Percentiles rank a stretch among this genome's conserved stretches.
phyloP scores from a whole-genome alignment of 1,140 invertebrate species.

The Scaptodrosophila lebanonensis region DNA sequence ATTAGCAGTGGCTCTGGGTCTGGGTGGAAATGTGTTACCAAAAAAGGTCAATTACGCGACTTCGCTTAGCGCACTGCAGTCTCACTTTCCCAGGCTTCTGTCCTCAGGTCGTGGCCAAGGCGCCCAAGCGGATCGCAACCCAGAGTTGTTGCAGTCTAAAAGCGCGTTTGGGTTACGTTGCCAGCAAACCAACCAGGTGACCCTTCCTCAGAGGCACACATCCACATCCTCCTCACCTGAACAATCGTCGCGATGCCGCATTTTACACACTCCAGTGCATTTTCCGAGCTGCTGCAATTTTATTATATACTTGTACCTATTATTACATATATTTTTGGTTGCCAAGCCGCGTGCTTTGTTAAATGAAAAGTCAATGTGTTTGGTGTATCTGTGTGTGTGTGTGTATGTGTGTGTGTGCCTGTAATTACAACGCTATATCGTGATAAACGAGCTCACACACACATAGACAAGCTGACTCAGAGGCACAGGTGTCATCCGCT shows the following conservation, averaged over 20 bases:
- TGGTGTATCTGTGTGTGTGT: constrained; percentile 17
- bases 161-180: too few species aligned
- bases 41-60: constrained; percentile 68
- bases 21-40: constrained; percentile 25
- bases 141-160: too few species aligned
- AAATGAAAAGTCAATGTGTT: constrained; percentile 37
- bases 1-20: not conserved
- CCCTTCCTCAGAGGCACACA: not conserved
- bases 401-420: constrained; percentile 20
- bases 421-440: constrained; percentile 64
- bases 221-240: not conserved
- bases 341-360: constrained; percentile 11
- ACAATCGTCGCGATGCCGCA: constrained; percentile 42
- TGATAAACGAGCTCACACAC: constrained; percentile 46
- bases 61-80: constrained; percentile 24
- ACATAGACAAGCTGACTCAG: constrained; percentile 1
- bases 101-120: constrained; percentile 6
- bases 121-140: constrained; percentile 27
- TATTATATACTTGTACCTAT: constrained; percentile 18
- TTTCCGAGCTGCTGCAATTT: constrained; percentile 32
- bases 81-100: constrained; percentile 48
- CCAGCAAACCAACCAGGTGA: too few species aligned
- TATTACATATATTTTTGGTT: constrained; percentile 43
- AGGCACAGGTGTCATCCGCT: constrained; percentile 68
- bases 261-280: constrained; percentile 68